phyloP scores from a whole-genome alignment of 2,113 vertebrate genomes.

The Gobius niger region DNA sequence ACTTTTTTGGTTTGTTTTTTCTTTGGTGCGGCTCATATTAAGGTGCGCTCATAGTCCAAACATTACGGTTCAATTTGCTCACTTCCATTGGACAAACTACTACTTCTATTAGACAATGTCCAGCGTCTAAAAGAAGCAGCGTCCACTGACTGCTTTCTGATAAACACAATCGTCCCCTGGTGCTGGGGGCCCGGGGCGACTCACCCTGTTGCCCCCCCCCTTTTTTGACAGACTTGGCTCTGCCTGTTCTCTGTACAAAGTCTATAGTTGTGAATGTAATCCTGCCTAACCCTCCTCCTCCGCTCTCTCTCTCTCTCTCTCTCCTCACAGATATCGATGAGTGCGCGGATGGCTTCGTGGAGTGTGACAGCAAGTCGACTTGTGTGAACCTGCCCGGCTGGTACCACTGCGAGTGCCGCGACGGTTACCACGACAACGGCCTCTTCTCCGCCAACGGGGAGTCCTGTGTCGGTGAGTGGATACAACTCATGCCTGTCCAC shows the following conservation, averaged over 20 bases:
- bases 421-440: slow-evolving; percentile 98
- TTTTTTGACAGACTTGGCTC: not conserved
- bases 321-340: slow-evolving; percentile 89
- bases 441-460: slow-evolving; percentile 92
- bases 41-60: too few species aligned
- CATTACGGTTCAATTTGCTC: too few species aligned
- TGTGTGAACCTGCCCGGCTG: slow-evolving; percentile 98
- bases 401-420: slow-evolving; percentile 98
- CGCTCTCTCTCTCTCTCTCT: slow-evolving; percentile 4
- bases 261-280: not conserved
- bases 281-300: not conserved
- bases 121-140: too few species aligned
- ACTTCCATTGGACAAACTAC: too few species aligned
- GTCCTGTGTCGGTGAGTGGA: slow-evolving; percentile 91
- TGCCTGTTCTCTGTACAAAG: not conserved
- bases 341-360: slow-evolving; percentile 92
- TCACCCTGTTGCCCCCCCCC: too few species aligned
- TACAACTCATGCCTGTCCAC: not conserved
- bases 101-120: too few species aligned
- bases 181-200: too few species aligned
- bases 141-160: too few species aligned
- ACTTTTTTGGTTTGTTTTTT: too few species aligned
- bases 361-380: slow-evolving; percentile 92
- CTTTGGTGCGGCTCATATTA: too few species aligned
- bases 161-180: too few species aligned